Evolutionary conservation across 2,888 invertebrate genomes (phyloP), one percentile per base, ranked within the genome.

Genomic region (Amiota communis): DNA sequence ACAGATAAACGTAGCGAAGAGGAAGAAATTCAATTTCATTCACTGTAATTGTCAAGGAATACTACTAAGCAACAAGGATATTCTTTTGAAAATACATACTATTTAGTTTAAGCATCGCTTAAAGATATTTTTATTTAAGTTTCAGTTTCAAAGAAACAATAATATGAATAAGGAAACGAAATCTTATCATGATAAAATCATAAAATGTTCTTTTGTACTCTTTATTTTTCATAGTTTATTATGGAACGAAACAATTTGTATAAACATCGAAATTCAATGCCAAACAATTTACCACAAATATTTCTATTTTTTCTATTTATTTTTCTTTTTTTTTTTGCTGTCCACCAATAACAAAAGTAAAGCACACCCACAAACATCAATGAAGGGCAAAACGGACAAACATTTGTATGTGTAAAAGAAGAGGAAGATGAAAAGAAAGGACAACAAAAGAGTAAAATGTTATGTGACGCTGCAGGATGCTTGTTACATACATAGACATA

Each of bases 201-300:
- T 36, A n/a, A n/a, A n/a, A n/a, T 36, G 36, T 36, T 36, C 36
- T 6, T 36, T 36, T 36, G 36, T 36, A 6, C 36, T 36, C 3
- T 36, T 36, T 36, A 36, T 59, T 59, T n/a, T 51, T 51, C 53
- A 51, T 11, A n/a, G 8, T n/a, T 51, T 51, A 17, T 57, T 59
- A 20, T 15, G 11, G 20, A 59, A 20, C 9, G 20, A 12, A 59
- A 20, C 59, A 20, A 59, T 59, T 59, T 20, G 59, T 67, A 36
- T 6, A 36, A 36, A 36, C 17, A 51, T 20, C 15, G 70, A 59
- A 70, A 70, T 70, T 70, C 59, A 70, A 70, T 59, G 49, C 70
- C 70, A 61, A 61, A 70, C 59, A 23, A 59, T 70, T 70, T 70
- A n/a, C 70, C 49, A 70, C 53, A 53, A 53, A 10, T 67, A 20